Percentiles rank a stretch among this genome's conserved stretches.
phyloP scores from a whole-genome alignment of 2,113 vertebrate species.

The Speoplatyrhinus poulsoni region DNA sequence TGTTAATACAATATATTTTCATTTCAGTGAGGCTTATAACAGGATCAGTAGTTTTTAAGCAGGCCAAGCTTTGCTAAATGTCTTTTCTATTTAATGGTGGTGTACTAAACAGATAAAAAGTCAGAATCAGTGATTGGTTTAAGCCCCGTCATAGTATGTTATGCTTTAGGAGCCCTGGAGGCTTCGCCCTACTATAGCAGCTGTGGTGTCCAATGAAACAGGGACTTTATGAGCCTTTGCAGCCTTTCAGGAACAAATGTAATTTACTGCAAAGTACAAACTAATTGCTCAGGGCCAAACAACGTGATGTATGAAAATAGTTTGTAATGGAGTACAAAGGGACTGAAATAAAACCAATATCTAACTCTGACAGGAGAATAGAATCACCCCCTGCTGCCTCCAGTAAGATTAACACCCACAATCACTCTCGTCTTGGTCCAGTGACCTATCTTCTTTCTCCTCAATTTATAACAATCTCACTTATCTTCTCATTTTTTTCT shows the following conservation, averaged over 20 bases:
- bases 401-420: neutral
- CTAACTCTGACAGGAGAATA: neutral
- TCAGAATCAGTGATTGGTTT: neutral
- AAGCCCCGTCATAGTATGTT: neutral
- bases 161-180: neutral
- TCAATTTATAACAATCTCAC: conserved; percentile 3
- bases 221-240: neutral
- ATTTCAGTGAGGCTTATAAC: too few species aligned
- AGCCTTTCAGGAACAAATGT: too few species aligned
- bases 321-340: neutral
- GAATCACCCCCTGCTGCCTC: neutral
- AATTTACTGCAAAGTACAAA: neutral
- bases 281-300: neutral
- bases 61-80: too few species aligned
- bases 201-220: neutral
- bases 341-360: neutral
- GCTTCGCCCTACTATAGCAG: neutral
- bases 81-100: neutral
- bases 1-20: too few species aligned
- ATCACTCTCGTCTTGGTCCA: neutral
- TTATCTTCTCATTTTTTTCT: conserved; percentile 18
- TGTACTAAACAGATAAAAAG: neutral
- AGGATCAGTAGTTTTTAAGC: too few species aligned
- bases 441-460: neutral
- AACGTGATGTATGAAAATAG: neutral